phyloP scores from a whole-genome alignment of 2,888 invertebrate genomes.

The Spisula subtruncata region DNA sequence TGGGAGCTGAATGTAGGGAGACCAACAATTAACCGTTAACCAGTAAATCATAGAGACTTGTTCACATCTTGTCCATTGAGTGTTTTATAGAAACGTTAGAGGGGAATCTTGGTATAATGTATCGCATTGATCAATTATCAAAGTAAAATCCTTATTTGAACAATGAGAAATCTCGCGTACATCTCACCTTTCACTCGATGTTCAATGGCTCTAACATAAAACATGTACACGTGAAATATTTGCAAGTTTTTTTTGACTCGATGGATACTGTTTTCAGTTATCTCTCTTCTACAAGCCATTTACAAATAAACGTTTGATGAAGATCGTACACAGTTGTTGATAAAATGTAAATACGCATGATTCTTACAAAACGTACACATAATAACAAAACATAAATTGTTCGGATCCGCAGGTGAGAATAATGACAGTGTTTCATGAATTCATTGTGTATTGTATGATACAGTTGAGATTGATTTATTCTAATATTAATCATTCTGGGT shows the following conservation, averaged over 20 bases:
- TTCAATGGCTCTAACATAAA: background rate
- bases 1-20: conserved; percentile 21
- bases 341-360: background rate
- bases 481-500: too few species aligned
- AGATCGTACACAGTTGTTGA: too few species aligned
- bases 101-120: background rate
- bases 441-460: too few species aligned
- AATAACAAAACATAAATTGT: too few species aligned
- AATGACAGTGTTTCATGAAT: too few species aligned
- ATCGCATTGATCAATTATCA: background rate
- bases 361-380: too few species aligned
- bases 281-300: too few species aligned
- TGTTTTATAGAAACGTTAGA: background rate
- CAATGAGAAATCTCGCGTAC: background rate
- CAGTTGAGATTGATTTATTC: too few species aligned
- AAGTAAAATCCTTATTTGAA: background rate
- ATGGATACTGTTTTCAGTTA: too few species aligned
- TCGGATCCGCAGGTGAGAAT: too few species aligned
- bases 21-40: conserved; percentile 18
- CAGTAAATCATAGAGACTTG: background rate
- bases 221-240: background rate
- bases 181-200: background rate
- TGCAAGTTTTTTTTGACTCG: too few species aligned
- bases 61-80: background rate
- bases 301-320: too few species aligned